phyloP scores from a whole-genome alignment of 2,113 vertebrate genomes.

The Notothenia coriiceps region DNA sequence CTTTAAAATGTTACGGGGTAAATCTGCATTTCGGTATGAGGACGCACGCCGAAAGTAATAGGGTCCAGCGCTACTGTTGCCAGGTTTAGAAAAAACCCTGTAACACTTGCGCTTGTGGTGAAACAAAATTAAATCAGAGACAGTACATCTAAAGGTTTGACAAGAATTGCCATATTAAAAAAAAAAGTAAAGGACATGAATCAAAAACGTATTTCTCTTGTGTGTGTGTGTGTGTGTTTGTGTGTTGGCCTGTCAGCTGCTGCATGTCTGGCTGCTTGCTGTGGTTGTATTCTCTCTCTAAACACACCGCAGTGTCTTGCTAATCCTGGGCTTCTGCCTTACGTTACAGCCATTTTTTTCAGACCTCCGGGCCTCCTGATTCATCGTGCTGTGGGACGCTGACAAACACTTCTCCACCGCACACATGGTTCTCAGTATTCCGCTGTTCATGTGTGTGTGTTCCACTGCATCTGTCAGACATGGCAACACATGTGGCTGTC shows the following conservation, averaged over 20 bases:
- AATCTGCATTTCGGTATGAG: too few relatives aligned
- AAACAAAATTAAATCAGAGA: not conserved
- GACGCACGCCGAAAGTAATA: too few relatives aligned
- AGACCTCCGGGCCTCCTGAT: conserved; percentile 51
- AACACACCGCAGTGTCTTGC: conserved; percentile 59
- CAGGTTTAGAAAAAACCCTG: too few relatives aligned
- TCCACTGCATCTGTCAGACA: conserved; percentile 39
- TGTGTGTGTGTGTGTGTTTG: not conserved
- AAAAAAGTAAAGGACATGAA: not conserved
- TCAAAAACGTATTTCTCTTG: not conserved
- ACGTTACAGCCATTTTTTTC: conserved; percentile 59
- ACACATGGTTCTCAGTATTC: conserved; percentile 46
- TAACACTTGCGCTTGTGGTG: too few relatives aligned
- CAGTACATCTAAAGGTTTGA: not conserved
- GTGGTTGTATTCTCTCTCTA: conserved; percentile 36
- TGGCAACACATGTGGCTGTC: conserved; percentile 38
- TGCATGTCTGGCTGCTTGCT: conserved; percentile 28
- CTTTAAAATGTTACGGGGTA: too few relatives aligned
- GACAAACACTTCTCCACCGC: conserved; percentile 24
- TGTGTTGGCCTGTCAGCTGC: conserved; percentile 4
- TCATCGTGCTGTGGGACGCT: conserved; percentile 27
- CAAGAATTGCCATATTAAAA: not conserved
- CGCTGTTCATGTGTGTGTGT: conserved; percentile 20
- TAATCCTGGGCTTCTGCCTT: conserved; percentile 69
- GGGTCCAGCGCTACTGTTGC: too few relatives aligned